These are phyloP conservation scores for Tenthredo amoena DNA, from an alignment of 2,888 invertebrate genomes.

Conservation along the genomic window DNA sequence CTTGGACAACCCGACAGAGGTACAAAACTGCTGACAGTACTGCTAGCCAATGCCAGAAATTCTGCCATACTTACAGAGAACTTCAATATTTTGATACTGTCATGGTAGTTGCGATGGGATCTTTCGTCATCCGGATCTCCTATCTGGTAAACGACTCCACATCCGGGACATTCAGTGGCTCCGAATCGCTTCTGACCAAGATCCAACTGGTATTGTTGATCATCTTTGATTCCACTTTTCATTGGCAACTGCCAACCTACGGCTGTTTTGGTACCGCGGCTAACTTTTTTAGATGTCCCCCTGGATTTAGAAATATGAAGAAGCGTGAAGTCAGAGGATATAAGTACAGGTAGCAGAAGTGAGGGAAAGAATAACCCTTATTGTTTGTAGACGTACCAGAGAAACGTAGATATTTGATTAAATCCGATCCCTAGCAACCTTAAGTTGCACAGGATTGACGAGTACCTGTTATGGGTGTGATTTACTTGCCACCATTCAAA, in stretches of 20 bases:
- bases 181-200: slow-evolving; percentile 92
- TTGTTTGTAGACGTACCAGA: background rate
- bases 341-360: background rate
- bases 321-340: background rate
- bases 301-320: slow-evolving; percentile 59
- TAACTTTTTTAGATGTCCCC: slow-evolving; percentile 51
- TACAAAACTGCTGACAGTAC: background rate
- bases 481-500: background rate
- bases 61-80: slow-evolving; percentile 81
- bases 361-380: background rate
- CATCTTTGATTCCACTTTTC: slow-evolving; percentile 78
- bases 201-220: slow-evolving; percentile 88
- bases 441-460: background rate
- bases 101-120: slow-evolving; percentile 87
- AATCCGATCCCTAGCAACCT: background rate
- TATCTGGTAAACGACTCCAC: slow-evolving; percentile 86
- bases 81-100: slow-evolving; percentile 83
- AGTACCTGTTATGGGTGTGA: background rate
- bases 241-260: slow-evolving; percentile 75
- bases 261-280: slow-evolving; percentile 62
- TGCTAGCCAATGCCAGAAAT: background rate
- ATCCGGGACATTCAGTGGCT: slow-evolving; percentile 86
- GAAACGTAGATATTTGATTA: background rate
- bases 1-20: background rate
- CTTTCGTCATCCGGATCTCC: slow-evolving; percentile 90